Percentiles rank a stretch among this genome's conserved stretches.
phyloP scores from a whole-genome alignment of 1,140 invertebrate genomes.

The Heterodera carotae region DNA sequence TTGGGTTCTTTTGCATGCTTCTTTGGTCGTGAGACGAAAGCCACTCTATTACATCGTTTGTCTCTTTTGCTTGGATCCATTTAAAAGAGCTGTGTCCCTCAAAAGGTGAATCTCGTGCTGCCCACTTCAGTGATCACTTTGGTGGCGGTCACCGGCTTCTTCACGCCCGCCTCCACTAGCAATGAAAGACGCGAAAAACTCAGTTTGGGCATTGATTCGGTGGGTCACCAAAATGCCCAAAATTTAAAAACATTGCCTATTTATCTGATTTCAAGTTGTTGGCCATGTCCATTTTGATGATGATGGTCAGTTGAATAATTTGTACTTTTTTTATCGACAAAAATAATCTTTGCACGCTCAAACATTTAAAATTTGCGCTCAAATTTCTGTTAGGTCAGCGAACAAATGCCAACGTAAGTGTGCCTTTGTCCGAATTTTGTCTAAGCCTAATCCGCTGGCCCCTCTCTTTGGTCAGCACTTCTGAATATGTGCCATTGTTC shows the following conservation, averaged over 20 bases:
- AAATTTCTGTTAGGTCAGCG: constrained; percentile 30
- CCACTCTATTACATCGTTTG: constrained; percentile 63
- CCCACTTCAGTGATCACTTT: constrained; percentile 64
- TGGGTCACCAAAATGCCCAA: not conserved
- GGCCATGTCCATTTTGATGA: constrained; percentile 65
- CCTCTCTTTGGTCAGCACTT: not conserved
- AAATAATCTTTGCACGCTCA: no score
- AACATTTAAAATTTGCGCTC: not conserved
- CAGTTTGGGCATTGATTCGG: constrained; percentile 62
- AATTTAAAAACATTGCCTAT: constrained; percentile 2
- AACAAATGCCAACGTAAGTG: constrained; percentile 49
- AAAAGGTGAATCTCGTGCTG: constrained; percentile 61
- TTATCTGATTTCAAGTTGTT: constrained; percentile 46
- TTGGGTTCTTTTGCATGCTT: constrained; percentile 63
- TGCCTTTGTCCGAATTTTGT: constrained; percentile 30
- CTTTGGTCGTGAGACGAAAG: constrained; percentile 59
- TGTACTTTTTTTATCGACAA: not conserved
- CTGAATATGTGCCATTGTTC: constrained; percentile 60
- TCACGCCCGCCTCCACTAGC: constrained; percentile 65
- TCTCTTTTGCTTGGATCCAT: constrained; percentile 28
- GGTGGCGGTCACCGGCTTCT: constrained; percentile 65
- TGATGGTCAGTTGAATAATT: constrained; percentile 45
- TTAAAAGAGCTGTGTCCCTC: constrained; percentile 45
- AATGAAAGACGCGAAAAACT: constrained; percentile 63
- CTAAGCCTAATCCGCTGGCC: not conserved